A percentile compares a stretch with the other conserved stretches of the same genome.
phyloP scores from a whole-genome alignment of 1,140 invertebrate genomes.

The Scaptomyza graminum region DNA sequence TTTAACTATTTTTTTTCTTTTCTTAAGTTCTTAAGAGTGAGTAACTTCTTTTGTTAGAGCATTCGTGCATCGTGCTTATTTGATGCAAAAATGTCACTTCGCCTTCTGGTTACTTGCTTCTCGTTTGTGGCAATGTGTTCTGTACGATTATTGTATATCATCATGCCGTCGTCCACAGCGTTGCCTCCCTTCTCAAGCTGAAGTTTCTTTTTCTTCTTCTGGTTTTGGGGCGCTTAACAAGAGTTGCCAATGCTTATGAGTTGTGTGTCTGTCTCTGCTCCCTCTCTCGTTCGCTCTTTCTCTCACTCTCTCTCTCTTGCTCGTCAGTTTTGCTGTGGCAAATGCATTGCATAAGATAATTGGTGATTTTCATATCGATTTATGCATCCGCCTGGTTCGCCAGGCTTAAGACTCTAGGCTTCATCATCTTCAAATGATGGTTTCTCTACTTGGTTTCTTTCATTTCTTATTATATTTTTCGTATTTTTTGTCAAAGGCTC shows the following conservation, averaged over 20 bases:
- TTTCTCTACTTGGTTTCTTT: slow-evolving; percentile 18
- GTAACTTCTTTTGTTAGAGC: neutral
- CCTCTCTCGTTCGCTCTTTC: slow-evolving; percentile 8
- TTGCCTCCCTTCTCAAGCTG: neutral
- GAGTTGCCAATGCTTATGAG: slow-evolving; percentile 66
- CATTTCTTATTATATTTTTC: neutral
- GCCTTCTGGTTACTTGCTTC: slow-evolving; percentile 40
- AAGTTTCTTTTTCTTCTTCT: slow-evolving; percentile 1
- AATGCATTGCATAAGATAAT: slow-evolving; percentile 78
- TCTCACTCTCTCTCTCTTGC: neutral
- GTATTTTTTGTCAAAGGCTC: slow-evolving; percentile 47
- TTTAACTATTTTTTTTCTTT: no score
- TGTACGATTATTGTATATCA: slow-evolving; percentile 80
- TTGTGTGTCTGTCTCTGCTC: slow-evolving; percentile 36
- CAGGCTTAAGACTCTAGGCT: slow-evolving; percentile 20
- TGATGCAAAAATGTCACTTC: slow-evolving; percentile 8
- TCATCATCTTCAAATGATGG: slow-evolving; percentile 3
- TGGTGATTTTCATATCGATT: slow-evolving; percentile 82
- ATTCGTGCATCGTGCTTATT: neutral
- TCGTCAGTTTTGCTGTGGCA: neutral
- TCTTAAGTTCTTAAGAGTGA: no score
- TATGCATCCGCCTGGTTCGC: slow-evolving; percentile 67
- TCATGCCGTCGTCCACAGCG: slow-evolving; percentile 42
- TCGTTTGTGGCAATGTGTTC: slow-evolving; percentile 75
- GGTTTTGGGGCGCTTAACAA: slow-evolving; percentile 56